Percentiles rank a stretch among this genome's conserved stretches.
Evolutionary conservation across 1,140 invertebrate genomes (phyloP).

Genomic region (Orussus abietinus): DNA sequence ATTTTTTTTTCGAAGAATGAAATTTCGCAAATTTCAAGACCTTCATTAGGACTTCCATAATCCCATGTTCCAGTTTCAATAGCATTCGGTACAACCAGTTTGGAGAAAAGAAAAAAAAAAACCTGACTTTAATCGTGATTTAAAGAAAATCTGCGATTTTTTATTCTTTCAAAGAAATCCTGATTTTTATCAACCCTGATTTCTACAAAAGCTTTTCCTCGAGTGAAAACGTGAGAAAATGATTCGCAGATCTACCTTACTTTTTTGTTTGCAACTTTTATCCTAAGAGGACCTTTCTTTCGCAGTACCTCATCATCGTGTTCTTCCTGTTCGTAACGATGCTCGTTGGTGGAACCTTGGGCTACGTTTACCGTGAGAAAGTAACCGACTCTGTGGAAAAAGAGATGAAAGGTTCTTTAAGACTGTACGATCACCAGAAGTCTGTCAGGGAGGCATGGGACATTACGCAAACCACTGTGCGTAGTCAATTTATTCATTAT

Average conservation of each 20-base stretch:
- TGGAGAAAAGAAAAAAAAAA: too few species aligned
- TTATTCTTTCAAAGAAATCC: too few species aligned
- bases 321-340: constrained; percentile 83
- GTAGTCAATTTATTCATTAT: constrained; percentile 11
- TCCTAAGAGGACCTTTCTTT: constrained; percentile 40
- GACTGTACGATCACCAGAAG: constrained; percentile 63
- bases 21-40: too few species aligned
- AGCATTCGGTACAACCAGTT: too few species aligned
- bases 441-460: constrained; percentile 78
- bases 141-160: too few species aligned
- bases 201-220: too few species aligned
- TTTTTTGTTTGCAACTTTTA: constrained; percentile 2
- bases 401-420: constrained; percentile 74
- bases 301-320: constrained; percentile 83
- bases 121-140: too few species aligned
- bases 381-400: constrained; percentile 67
- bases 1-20: too few species aligned
- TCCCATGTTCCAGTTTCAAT: too few species aligned
- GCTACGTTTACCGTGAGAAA: constrained; percentile 82
- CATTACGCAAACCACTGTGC: constrained; percentile 65
- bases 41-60: too few species aligned
- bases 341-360: constrained; percentile 82
- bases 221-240: too few species aligned
- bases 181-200: too few species aligned
- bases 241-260: background rate